Conservation (phyloP, 2,888 invertebrate species). For the Tubulanus polymorphus region DNA sequence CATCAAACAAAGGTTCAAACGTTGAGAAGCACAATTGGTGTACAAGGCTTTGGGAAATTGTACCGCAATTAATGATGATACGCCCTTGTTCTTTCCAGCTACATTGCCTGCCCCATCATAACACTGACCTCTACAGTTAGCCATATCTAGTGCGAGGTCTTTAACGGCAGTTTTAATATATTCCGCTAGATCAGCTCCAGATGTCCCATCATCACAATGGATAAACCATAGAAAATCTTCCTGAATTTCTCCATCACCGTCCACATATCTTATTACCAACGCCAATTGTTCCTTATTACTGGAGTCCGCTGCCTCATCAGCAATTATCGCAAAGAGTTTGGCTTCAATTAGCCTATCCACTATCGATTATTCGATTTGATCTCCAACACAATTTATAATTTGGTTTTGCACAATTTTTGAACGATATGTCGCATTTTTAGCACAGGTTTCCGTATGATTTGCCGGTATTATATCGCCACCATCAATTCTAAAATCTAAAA, state of each 20-base stretch:
- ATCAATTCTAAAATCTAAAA: no score
- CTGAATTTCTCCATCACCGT: not conserved
- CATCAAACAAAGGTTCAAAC: constrained; percentile 14
- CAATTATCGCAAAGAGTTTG: constrained; percentile 18
- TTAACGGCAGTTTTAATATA: constrained; percentile 3
- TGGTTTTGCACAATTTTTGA: constrained; percentile 21
- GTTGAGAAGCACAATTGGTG: constrained; percentile 19
- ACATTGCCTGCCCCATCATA: constrained; percentile 18
- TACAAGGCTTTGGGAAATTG: constrained; percentile 16
- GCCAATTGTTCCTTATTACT: constrained; percentile 19
- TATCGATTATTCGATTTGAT: constrained; percentile 11
- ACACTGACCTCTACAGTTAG: constrained; percentile 14
- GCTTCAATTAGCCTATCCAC: constrained; percentile 9
- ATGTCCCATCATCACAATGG: constrained; percentile 10
- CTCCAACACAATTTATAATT: constrained; percentile 12
- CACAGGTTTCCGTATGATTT: constrained; percentile 12
- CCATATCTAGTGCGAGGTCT: constrained; percentile 6
- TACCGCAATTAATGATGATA: constrained; percentile 14
- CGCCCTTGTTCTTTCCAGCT: constrained; percentile 13
- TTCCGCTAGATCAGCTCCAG: not conserved
- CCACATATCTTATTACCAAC: constrained; percentile 13
- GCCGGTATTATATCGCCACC: constrained; percentile 10
- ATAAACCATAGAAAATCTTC: constrained; percentile 14
- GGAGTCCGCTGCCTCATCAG: constrained; percentile 20
- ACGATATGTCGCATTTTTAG: constrained; percentile 10